Evolutionary conservation across 2,113 vertebrate species (phyloP), one percentile per base, ranked within the genome.

Genomic region (Macrotis lagotis): DNA sequence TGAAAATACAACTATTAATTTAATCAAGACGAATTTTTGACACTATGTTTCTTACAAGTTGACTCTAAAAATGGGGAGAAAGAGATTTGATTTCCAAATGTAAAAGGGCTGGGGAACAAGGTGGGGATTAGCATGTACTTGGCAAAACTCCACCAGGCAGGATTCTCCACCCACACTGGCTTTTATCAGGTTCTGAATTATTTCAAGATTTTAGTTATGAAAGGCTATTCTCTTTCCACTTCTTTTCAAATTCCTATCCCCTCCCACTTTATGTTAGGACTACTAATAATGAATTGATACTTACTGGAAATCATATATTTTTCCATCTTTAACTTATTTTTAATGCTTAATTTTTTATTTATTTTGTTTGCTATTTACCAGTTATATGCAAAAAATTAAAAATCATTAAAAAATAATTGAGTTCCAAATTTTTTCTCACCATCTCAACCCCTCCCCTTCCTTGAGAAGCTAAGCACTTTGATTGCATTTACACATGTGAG

Each of bases 1-100:
- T 95, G 93, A 95, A 98, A 98, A 97, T 93, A 94, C 11, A 97
- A 97, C 96, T 95, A 90, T 94, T 97, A 96, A 97, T 96, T 96
- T 97, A 90, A 94, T 96, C 88, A 94, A 48, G 37, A n/a, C 66
- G 7, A 1, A 88, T 52, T 93, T 95, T 94, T 96, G 95, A 94
- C 59, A 94, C 83, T 92, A 97, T 96, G 96, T 96, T 97, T 92
- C 95, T 48, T 37, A 55, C 6, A 91, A 92, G 89, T 1, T 48
- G 94, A 94, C 0, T 89, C 88, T 0, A 0, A 37, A 12, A 89
- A 49, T 6, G 59, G 89, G 91, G 1, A 0, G 3, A 14, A 44
- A 53, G 91, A 47, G 24, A 31, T 91, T 48, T 3, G 50, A 48
- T 25, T 25, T 26, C 55, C 90, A 49, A 25, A 89, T 8, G 50